Evolutionary conservation across 2,888 invertebrate genomes (phyloP).

Genomic region (Muscina levida): DNA sequence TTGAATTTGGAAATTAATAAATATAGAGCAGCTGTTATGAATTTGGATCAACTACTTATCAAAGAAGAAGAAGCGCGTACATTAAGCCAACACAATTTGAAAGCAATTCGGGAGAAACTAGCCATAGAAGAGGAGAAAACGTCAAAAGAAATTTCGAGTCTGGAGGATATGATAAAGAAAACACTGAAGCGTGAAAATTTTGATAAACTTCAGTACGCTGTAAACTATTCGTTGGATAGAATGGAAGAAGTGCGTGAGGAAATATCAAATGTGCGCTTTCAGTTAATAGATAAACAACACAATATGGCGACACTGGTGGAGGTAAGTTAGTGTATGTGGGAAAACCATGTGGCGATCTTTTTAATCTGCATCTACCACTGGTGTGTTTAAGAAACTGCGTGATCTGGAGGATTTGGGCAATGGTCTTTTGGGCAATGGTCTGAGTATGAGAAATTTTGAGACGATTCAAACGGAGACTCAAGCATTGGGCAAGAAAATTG

Average conservation of each 20-base stretch:
- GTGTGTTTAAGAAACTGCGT: constrained; percentile 68
- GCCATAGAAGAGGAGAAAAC: constrained; percentile 21
- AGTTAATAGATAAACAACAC: constrained; percentile 72
- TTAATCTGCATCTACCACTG: no score
- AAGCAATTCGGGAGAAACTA: constrained; percentile 9
- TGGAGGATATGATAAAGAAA: constrained; percentile 49
- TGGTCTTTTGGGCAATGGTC: constrained; percentile 72
- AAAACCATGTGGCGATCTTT: background rate
- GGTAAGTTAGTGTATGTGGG: constrained; percentile 65
- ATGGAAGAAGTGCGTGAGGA: constrained; percentile 70
- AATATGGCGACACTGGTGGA: constrained; percentile 67
- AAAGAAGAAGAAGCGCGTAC: constrained; percentile 57
- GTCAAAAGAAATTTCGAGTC: constrained; percentile 18
- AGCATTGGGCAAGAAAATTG: constrained; percentile 74
- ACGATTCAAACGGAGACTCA: constrained; percentile 72
- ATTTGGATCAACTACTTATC: constrained; percentile 66
- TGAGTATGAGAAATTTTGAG: constrained; percentile 73
- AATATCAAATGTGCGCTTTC: constrained; percentile 71
- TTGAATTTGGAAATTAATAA: constrained; percentile 2
- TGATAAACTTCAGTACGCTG: constrained; percentile 7
- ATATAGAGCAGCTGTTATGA: constrained; percentile 61
- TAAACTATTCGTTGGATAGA: constrained; percentile 56
- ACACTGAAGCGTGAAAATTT: constrained; percentile 48
- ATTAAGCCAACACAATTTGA: background rate
- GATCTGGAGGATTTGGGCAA: constrained; percentile 73